These are phyloP conservation scores for Alethe castanea DNA, from an alignment of 2,113 vertebrate species.

Conservation along the genomic window DNA sequence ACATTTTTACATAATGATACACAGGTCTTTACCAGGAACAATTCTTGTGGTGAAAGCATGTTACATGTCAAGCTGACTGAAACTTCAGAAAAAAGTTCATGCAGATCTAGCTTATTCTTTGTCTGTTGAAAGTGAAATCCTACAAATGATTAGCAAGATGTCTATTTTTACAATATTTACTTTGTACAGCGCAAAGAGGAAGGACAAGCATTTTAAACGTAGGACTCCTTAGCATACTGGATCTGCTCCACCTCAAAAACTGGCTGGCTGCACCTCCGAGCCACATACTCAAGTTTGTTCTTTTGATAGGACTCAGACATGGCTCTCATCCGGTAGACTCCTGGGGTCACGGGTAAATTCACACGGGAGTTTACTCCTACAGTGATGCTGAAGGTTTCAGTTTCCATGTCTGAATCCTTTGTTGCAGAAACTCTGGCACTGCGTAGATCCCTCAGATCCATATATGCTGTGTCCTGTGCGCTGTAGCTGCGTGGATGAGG, in stretches of 20 bases:
- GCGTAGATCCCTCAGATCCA: neutral
- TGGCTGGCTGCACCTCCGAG: constrained; percentile 80
- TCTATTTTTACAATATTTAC: neutral
- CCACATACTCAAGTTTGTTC: constrained; percentile 58
- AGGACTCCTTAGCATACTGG: constrained; percentile 88
- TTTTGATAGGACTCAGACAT: constrained; percentile 79
- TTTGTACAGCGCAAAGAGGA: neutral
- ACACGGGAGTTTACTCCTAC: neutral
- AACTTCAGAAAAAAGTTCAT: neutral
- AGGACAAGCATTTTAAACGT: constrained; percentile 76
- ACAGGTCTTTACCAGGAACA: neutral
- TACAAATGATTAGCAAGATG: neutral
- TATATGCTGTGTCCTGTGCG: neutral
- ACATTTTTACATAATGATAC: neutral
- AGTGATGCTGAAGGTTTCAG: neutral
- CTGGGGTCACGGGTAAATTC: constrained; percentile 14
- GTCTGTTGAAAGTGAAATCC: neutral
- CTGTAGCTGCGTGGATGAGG: neutral
- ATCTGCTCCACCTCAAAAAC: constrained; percentile 82
- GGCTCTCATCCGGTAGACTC: constrained; percentile 75
- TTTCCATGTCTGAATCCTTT: neutral
- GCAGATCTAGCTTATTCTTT: constrained; percentile 68
- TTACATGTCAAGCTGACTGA: neutral
- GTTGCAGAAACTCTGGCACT: neutral
- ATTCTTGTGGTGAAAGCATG: neutral